phyloP scores from a whole-genome alignment of 2,888 invertebrate genomes.

The Schizaphis graminum region DNA sequence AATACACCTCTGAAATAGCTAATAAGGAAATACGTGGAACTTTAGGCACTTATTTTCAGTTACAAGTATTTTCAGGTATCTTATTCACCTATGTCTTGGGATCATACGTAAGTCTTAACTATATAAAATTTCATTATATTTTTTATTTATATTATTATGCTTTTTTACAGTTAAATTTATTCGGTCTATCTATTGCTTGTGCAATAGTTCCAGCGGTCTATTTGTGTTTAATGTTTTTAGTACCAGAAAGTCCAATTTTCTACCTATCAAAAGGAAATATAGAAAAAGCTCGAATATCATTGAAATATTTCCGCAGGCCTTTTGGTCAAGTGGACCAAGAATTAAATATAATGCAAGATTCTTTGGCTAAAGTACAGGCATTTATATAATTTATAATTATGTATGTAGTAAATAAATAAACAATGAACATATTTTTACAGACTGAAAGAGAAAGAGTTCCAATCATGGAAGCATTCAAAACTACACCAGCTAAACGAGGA shows the following conservation, averaged over 20 bases:
- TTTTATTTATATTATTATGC: not conserved
- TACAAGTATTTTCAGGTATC: constrained; percentile 89
- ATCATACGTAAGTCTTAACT: constrained; percentile 67
- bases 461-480: constrained; percentile 75
- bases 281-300: constrained; percentile 76
- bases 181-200: constrained; percentile 78
- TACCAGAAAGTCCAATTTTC: constrained; percentile 90
- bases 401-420: not conserved
- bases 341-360: constrained; percentile 75
- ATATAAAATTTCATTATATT: not conserved
- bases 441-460: constrained; percentile 74
- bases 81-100: constrained; percentile 83
- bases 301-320: constrained; percentile 81
- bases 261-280: constrained; percentile 75
- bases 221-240: constrained; percentile 80
- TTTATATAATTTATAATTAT: not conserved
- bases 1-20: constrained; percentile 89
- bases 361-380: constrained; percentile 70
- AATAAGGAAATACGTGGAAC: constrained; percentile 86
- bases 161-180: constrained; percentile 72
- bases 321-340: constrained; percentile 79
- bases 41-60: constrained; percentile 88
- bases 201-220: constrained; percentile 79
- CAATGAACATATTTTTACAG: constrained; percentile 67
- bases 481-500: constrained; percentile 78